Conservation (phyloP, 1,140 invertebrate genomes). For the Chironomus striatipennis region DNA sequence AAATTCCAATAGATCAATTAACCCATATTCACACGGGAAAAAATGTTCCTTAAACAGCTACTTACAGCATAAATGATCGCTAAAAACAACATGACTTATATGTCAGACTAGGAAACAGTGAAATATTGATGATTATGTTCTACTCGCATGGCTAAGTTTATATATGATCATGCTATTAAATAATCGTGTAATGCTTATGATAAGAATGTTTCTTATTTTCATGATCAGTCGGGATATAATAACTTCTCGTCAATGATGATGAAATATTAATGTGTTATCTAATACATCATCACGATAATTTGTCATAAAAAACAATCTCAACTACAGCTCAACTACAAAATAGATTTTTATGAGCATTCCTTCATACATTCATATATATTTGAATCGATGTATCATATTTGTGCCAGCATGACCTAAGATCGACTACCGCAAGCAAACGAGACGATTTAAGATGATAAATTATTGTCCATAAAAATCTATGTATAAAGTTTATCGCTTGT, state of each 20-base stretch:
- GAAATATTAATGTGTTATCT: conserved; percentile 8
- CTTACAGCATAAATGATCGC: too few relatives aligned
- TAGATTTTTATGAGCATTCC: neutral
- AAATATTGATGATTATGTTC: neutral
- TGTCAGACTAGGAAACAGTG: neutral
- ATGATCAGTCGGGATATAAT: too few relatives aligned
- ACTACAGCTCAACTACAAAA: neutral
- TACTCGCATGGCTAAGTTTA: neutral
- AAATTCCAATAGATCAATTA: too few relatives aligned
- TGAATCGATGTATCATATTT: too few relatives aligned
- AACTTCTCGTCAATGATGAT: neutral
- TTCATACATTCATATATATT: too few relatives aligned
- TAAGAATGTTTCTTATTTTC: too few relatives aligned
- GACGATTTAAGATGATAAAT: neutral
- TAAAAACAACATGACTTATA: too few relatives aligned
- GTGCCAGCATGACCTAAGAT: neutral
- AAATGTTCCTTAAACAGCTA: too few relatives aligned
- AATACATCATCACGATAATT: neutral
- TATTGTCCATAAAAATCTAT: neutral
- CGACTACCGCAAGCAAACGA: neutral
- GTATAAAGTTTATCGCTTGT: neutral
- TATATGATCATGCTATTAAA: neutral
- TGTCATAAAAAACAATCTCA: neutral
- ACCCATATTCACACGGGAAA: too few relatives aligned
- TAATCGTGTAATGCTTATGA: conserved; percentile 6